A percentile compares a stretch with the other conserved stretches of the same genome.
Conservation (phyloP, 2,888 invertebrate genomes). For the Erebia aethiops region DNA sequence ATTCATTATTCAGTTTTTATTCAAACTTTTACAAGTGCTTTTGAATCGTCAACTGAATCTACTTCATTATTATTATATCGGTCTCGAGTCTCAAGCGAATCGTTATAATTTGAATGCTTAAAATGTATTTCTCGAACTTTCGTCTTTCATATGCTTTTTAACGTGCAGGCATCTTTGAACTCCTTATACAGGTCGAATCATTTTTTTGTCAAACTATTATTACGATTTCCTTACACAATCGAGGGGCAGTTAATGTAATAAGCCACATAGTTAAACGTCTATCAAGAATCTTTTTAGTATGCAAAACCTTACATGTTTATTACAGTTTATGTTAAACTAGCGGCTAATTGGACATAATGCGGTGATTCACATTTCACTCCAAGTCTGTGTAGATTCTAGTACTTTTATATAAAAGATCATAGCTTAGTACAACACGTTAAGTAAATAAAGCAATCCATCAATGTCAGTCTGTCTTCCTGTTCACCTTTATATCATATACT, state of each 20-base stretch:
- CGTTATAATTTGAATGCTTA: no score
- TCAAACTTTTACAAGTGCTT: no score
- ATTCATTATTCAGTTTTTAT: no score
- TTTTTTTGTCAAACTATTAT: no score
- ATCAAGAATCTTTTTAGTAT: neutral
- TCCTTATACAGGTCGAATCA: no score
- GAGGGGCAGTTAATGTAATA: neutral
- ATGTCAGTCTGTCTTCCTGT: slow-evolving; percentile 38
- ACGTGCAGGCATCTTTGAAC: no score
- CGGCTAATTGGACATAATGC: slow-evolving; percentile 29
- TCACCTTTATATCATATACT: slow-evolving; percentile 30
- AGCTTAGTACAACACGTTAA: slow-evolving; percentile 21
- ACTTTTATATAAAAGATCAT: no score
- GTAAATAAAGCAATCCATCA: slow-evolving; percentile 34
- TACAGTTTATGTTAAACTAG: neutral
- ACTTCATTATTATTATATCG: no score
- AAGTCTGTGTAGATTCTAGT: slow-evolving; percentile 30
- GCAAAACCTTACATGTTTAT: neutral
- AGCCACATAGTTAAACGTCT: neutral
- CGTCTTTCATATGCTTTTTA: no score
- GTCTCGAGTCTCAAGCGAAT: no score
- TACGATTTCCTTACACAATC: no score
- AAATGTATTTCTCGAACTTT: no score
- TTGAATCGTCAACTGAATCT: neutral
- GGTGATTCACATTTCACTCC: slow-evolving; percentile 31